Percentiles rank a stretch among this genome's conserved stretches.
Evolutionary conservation across 2,888 invertebrate genomes (phyloP).

Genomic region (Trissoscelio sp.): DNA sequence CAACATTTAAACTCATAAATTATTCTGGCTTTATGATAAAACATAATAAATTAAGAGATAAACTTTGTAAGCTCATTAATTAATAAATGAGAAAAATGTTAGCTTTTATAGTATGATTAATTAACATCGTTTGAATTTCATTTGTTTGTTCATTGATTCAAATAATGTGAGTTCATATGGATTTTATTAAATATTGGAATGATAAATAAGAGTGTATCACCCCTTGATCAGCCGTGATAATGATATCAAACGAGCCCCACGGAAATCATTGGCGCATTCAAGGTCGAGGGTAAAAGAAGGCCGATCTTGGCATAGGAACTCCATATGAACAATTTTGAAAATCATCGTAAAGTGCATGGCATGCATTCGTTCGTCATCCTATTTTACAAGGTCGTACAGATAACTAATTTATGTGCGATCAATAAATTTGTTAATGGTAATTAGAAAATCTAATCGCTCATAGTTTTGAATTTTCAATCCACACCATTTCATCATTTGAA

Average conservation of each 20-base stretch:
- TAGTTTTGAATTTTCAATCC: too few relatives aligned
- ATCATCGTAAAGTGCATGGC: conserved; percentile 17
- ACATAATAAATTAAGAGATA: too few relatives aligned
- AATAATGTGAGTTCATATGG: not conserved
- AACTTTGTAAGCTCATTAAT: too few relatives aligned
- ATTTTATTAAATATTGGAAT: not conserved
- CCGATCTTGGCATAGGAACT: not conserved
- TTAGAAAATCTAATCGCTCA: conserved; percentile 20
- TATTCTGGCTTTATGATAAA: too few relatives aligned
- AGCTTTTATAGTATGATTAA: too few relatives aligned
- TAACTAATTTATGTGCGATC: conserved; percentile 12
- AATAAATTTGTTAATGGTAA: conserved; percentile 28
- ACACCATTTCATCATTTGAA: too few relatives aligned
- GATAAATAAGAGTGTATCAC: conserved; percentile 21
- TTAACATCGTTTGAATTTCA: too few relatives aligned
- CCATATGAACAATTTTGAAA: conserved; percentile 30
- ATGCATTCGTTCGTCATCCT: conserved; percentile 3
- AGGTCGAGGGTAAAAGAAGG: conserved; percentile 53
- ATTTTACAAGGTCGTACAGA: not conserved
- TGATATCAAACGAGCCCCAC: conserved; percentile 33
- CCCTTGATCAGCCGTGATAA: conserved; percentile 40
- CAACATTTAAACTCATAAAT: too few relatives aligned
- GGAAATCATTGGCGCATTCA: conserved; percentile 44
- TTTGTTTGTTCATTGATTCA: not conserved
- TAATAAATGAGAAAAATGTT: too few relatives aligned